Evolutionary conservation across 2,113 vertebrate genomes (phyloP).

Genomic region (Rhinoderma darwinii): DNA sequence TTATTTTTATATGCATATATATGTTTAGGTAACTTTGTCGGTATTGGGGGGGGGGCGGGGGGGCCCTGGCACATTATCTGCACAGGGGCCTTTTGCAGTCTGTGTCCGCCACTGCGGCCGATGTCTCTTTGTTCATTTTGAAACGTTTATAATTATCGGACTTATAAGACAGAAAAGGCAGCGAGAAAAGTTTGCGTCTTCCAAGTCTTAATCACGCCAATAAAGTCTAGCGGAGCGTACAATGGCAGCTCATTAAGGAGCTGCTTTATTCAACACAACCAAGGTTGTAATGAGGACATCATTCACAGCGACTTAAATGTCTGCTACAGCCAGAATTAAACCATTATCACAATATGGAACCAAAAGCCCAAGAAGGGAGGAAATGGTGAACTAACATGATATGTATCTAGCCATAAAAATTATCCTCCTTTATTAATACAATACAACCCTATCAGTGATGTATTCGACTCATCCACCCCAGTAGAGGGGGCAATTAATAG

Average conservation of each 20-base stretch:
- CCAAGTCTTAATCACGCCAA: neutral
- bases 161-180: neutral
- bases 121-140: neutral
- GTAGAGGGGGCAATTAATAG: no score
- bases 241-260: neutral
- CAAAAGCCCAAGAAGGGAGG: neutral
- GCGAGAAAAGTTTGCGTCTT: neutral
- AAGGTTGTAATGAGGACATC: neutral
- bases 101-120: no score
- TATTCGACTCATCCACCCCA: neutral
- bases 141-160: neutral
- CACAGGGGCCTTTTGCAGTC: no score
- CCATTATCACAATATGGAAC: conserved; percentile 16
- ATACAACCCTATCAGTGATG: neutral
- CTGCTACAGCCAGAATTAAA: neutral
- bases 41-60: no score
- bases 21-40: no score
- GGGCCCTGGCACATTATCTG: no score
- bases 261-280: neutral
- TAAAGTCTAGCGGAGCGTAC: neutral
- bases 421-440: neutral
- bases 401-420: neutral
- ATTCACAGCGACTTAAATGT: neutral
- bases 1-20: no score
- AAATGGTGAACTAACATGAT: neutral